Evolutionary conservation across 2,888 invertebrate species (phyloP).

Genomic region (Brassicogethes aeneus): DNA sequence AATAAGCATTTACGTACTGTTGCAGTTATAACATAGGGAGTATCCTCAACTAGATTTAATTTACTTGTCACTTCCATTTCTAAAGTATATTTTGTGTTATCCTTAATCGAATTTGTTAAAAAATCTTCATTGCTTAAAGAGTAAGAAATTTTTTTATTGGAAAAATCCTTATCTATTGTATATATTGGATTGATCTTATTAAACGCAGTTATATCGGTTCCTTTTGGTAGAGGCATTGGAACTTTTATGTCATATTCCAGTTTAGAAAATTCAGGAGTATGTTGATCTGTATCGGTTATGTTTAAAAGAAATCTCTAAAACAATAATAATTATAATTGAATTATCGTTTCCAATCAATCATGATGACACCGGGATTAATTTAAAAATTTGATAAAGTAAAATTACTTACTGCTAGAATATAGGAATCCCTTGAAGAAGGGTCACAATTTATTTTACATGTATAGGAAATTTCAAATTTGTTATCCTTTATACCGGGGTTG

Average conservation of each 20-base stretch:
- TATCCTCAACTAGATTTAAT: neutral
- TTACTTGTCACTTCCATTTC: too few relatives aligned
- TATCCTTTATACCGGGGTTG: too few relatives aligned
- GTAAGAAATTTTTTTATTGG: neutral
- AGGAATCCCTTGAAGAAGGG: too few relatives aligned
- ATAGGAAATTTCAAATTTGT: too few relatives aligned
- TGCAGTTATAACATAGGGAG: neutral
- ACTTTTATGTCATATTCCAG: neutral
- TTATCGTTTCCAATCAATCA: neutral
- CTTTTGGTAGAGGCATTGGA: neutral
- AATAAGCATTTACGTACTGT: constrained; percentile 1
- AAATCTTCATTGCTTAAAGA: too few relatives aligned
- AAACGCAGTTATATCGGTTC: neutral
- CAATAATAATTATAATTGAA: neutral
- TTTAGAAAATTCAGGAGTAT: neutral
- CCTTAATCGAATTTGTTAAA: too few relatives aligned
- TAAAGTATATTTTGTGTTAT: too few relatives aligned
- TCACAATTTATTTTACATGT: too few relatives aligned
- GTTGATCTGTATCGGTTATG: neutral
- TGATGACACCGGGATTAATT: too few relatives aligned
- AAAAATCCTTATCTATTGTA: neutral
- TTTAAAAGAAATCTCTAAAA: too few relatives aligned
- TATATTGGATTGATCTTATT: neutral
- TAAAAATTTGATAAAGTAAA: too few relatives aligned
- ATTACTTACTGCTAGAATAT: too few relatives aligned